Conservation (phyloP, 2,888 invertebrate genomes). For the Blastobasis adustella region DNA sequence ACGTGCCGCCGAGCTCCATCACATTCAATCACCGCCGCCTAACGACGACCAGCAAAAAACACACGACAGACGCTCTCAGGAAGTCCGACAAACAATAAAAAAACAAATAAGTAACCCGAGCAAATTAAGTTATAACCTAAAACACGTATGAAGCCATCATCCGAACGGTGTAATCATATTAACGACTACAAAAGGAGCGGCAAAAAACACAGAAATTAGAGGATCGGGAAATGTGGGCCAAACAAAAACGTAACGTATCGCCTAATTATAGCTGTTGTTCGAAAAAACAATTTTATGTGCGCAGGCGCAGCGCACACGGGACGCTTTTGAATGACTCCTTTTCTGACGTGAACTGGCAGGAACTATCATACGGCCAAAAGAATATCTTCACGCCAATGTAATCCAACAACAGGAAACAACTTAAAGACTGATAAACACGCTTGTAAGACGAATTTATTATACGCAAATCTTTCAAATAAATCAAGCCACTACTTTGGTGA, state of each 20-base stretch:
- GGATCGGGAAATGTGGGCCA: conserved; percentile 75
- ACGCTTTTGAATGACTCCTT: conserved; percentile 7
- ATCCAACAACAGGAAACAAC: too few species aligned
- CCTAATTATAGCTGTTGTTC: conserved; percentile 71
- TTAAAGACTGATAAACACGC: too few species aligned
- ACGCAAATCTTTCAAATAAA: neutral
- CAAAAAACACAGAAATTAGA: conserved; percentile 73
- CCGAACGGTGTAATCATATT: conserved; percentile 74
- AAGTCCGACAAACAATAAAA: conserved; percentile 68
- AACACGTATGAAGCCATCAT: conserved; percentile 75
- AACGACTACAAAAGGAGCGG: conserved; percentile 74
- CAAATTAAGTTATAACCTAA: conserved; percentile 76
- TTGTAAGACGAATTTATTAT: too few species aligned
- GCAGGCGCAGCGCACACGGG: conserved; percentile 51
- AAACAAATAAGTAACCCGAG: conserved; percentile 69
- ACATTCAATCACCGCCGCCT: conserved; percentile 69
- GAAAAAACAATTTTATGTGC: conserved; percentile 73
- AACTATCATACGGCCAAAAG: too few species aligned
- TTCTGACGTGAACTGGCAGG: too few species aligned
- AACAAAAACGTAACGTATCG: conserved; percentile 74
- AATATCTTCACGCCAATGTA: too few species aligned
- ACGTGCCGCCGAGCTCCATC: conserved; percentile 34
- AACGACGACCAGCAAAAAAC: conserved; percentile 66
- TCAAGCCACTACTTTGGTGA: neutral
- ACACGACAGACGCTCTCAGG: conserved; percentile 66